phyloP scores from a whole-genome alignment of 1,140 invertebrate species.

The Hermetia illucens region DNA sequence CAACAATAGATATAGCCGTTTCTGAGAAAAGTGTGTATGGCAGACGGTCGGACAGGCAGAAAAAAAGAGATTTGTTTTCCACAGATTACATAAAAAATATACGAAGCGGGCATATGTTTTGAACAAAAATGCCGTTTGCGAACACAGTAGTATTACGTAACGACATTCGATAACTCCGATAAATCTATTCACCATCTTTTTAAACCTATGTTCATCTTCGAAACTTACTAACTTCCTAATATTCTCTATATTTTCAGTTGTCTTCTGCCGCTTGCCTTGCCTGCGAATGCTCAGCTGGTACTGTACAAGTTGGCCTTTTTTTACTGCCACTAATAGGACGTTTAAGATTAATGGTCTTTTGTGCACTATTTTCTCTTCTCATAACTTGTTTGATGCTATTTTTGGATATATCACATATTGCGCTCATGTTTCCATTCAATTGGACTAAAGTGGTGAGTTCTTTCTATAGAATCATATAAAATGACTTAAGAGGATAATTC shows the following conservation, averaged over 20 bases:
- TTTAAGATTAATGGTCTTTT: slow-evolving; percentile 37
- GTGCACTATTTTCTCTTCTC: slow-evolving; percentile 62
- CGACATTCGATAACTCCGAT: no score
- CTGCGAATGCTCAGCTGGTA: slow-evolving; percentile 60
- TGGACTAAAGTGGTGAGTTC: slow-evolving; percentile 62
- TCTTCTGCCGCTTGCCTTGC: slow-evolving; percentile 58
- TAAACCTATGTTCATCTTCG: no score
- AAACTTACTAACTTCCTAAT: no score
- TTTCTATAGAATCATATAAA: background rate
- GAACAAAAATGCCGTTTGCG: no score
- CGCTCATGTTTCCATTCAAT: slow-evolving; percentile 67
- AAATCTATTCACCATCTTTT: no score
- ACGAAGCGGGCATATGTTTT: no score
- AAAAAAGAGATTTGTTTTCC: no score
- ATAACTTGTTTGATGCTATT: slow-evolving; percentile 65
- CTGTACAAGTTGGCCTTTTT: slow-evolving; percentile 58
- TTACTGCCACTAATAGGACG: slow-evolving; percentile 55
- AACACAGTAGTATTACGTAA: no score
- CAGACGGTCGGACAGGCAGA: no score
- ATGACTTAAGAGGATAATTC: background rate
- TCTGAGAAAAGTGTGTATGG: no score
- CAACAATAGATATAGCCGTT: no score
- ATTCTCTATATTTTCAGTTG: slow-evolving; percentile 48
- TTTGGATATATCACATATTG: slow-evolving; percentile 69
- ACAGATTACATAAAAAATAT: no score